Percentiles rank a stretch among this genome's conserved stretches.
Conservation (phyloP, 2,113 vertebrate species). For the Siphamia tubifer region DNA sequence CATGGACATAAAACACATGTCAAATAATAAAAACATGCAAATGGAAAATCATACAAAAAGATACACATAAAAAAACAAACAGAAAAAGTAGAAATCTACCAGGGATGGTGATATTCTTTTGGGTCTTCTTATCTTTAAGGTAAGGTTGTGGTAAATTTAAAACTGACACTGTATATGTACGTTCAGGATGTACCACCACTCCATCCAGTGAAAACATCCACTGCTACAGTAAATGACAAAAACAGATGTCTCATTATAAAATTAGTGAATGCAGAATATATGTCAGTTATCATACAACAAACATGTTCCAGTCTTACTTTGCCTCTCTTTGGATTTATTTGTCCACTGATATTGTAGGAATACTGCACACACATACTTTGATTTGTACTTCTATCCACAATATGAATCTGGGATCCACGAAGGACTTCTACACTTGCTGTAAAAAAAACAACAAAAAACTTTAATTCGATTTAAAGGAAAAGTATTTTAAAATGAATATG, state of each 20-base stretch:
- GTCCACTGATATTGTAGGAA: not conserved
- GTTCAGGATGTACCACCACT: constrained; percentile 51
- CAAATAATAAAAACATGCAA: too few relatives aligned
- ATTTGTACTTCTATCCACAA: constrained; percentile 63
- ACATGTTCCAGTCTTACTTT: constrained; percentile 35
- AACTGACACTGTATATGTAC: constrained; percentile 60
- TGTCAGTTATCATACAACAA: not conserved
- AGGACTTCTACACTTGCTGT: constrained; percentile 28
- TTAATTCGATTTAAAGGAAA: too few relatives aligned
- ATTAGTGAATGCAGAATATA: not conserved
- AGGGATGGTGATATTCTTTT: constrained; percentile 46
- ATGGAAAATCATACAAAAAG: not conserved
- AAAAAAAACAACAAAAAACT: not conserved
- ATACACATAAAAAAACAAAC: not conserved
- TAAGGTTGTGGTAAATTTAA: constrained; percentile 71
- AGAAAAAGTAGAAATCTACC: constrained; percentile 35
- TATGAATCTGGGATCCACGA: constrained; percentile 50
- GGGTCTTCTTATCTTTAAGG: not conserved
- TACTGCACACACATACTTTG: constrained; percentile 65
- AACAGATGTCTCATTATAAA: not conserved
- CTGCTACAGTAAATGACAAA: constrained; percentile 48
- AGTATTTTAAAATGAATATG: too few relatives aligned
- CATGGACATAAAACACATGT: too few relatives aligned
- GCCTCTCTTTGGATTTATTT: rapidly evolving
- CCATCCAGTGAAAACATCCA: constrained; percentile 71